Evolutionary conservation across 2,888 invertebrate genomes (phyloP).

Genomic region (Scaptomyza tumidula): DNA sequence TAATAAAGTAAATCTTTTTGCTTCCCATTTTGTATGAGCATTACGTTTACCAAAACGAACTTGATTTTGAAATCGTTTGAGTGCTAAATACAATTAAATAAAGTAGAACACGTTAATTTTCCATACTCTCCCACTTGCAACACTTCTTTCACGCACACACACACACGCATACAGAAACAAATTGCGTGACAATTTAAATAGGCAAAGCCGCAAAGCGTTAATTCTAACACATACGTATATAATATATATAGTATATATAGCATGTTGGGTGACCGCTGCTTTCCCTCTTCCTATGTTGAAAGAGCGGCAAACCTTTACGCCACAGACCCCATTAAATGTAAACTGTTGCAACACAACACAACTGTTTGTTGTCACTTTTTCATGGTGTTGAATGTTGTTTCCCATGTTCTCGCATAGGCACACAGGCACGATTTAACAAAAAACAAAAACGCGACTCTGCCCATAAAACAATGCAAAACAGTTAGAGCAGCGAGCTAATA

Average conservation of each 20-base stretch:
- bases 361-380: conserved; percentile 21
- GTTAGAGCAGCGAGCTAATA: conserved; percentile 70
- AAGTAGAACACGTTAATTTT: conserved; percentile 56
- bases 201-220: conserved; percentile 56
- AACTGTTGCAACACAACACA: conserved; percentile 71
- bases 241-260: background rate
- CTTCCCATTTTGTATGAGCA: background rate
- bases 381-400: conserved; percentile 52
- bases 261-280: conserved; percentile 43
- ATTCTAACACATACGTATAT: conserved; percentile 38
- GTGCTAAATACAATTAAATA: conserved; percentile 59
- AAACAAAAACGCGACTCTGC: conserved; percentile 57
- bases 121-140: conserved; percentile 22
- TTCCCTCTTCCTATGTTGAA: background rate
- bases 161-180: conserved; percentile 5
- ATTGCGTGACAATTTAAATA: conserved; percentile 53
- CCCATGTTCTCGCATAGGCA: conserved; percentile 62
- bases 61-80: conserved; percentile 47
- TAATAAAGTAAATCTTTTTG: background rate
- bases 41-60: conserved; percentile 35
- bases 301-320: conserved; percentile 45
- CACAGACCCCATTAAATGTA: conserved; percentile 68
- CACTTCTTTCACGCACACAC: background rate
- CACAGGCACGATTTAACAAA: conserved; percentile 35
- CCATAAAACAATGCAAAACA: conserved; percentile 82